phyloP scores from a whole-genome alignment of 2,113 vertebrate genomes.

The Vireo altiloquus region DNA sequence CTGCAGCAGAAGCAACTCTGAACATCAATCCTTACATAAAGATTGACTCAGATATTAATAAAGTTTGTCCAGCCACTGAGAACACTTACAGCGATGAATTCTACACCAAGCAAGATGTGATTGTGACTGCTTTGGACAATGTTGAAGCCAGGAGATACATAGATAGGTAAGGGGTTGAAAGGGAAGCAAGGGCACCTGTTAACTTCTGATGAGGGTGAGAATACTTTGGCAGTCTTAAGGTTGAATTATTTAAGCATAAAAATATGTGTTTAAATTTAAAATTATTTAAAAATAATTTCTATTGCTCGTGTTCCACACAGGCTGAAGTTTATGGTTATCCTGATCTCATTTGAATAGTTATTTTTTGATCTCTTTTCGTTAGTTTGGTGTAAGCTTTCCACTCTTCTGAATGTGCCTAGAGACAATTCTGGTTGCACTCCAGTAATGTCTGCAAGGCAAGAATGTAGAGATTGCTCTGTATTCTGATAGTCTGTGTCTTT shows the following conservation, averaged over 20 bases:
- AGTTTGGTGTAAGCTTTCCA: background rate
- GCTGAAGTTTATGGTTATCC: background rate
- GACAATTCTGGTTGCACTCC: background rate
- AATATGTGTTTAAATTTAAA: background rate
- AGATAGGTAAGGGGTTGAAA: constrained; percentile 81
- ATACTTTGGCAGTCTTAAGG: background rate
- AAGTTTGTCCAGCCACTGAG: constrained; percentile 94
- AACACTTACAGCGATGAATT: constrained; percentile 88
- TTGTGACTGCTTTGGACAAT: constrained; percentile 95
- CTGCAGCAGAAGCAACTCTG: constrained; percentile 86
- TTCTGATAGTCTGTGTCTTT: constrained; percentile 13
- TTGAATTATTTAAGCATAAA: background rate
- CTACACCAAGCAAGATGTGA: constrained; percentile 82
- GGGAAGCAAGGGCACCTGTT: background rate
- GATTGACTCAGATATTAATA: constrained; percentile 90
- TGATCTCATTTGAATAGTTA: background rate
- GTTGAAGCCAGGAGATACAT: constrained; percentile 97
- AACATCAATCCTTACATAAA: constrained; percentile 90
- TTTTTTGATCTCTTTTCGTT: background rate
- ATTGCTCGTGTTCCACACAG: background rate
- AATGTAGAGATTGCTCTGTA: background rate
- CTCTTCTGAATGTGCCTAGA: background rate
- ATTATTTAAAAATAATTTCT: background rate
- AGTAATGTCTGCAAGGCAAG: background rate
- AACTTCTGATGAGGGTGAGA: background rate